These are phyloP conservation scores for Parnassius glacialis DNA, from an alignment of 2,888 invertebrate genomes.

Conservation along the genomic window DNA sequence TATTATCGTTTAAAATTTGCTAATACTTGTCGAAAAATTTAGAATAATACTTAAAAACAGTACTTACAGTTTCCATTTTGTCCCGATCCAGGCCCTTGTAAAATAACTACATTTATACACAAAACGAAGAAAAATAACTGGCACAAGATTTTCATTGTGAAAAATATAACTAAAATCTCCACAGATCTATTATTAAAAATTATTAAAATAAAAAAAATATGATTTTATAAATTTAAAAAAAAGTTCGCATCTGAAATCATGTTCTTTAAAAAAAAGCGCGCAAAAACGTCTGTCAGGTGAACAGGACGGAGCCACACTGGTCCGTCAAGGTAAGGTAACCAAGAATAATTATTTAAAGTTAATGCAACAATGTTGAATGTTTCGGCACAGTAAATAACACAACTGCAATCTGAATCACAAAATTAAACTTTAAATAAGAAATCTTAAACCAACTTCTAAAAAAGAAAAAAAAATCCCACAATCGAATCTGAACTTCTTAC, in stretches of 20 bases:
- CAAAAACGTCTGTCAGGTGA: conserved; percentile 13
- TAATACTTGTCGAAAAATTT: too few species aligned
- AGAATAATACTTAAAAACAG: too few species aligned
- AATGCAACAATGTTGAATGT: conserved; percentile 1
- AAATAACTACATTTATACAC: conserved; percentile 46
- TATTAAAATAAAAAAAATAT: too few species aligned
- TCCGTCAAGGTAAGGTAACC: conserved; percentile 12
- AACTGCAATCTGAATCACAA: not conserved
- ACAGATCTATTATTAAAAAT: not conserved
- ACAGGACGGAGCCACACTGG: conserved; percentile 10
- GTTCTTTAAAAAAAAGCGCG: conserved; percentile 1
- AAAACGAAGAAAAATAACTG: conserved; percentile 48
- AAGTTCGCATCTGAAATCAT: conserved; percentile 1
- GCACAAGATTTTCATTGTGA: conserved; percentile 46
- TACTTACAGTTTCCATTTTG: conserved; percentile 63
- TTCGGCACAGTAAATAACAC: not conserved
- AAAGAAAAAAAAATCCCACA: too few species aligned
- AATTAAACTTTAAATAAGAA: too few species aligned
- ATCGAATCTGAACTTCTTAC: too few species aligned
- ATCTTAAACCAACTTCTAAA: too few species aligned
- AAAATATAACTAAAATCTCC: conserved; percentile 6
- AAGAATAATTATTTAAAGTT: conserved; percentile 7
- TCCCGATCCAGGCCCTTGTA: conserved; percentile 61
- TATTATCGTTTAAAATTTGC: too few species aligned
- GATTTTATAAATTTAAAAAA: not conserved